phyloP scores from a whole-genome alignment of 23 tunicate species.

The Halocynthia roretzi region DNA sequence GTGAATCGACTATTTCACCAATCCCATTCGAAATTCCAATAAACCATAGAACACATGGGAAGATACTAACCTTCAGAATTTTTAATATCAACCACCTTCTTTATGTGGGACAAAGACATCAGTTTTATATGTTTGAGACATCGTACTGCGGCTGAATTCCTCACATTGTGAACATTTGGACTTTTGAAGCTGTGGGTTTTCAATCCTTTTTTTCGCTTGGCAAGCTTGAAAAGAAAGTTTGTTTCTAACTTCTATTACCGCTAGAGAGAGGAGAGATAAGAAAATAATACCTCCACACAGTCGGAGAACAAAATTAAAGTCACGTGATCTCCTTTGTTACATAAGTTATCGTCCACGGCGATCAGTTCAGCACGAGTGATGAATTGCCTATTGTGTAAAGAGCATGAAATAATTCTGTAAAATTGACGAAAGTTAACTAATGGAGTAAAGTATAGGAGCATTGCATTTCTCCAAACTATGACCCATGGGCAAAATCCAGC shows the following conservation, averaged over 20 bases:
- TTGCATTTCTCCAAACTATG: background rate
- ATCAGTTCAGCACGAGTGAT: slow-evolving; percentile 68
- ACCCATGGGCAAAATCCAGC: background rate
- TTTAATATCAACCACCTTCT: slow-evolving; percentile 68
- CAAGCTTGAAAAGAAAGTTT: slow-evolving; percentile 32
- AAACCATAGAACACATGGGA: background rate
- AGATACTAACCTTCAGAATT: slow-evolving; percentile 65
- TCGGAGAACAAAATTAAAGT: slow-evolving; percentile 66
- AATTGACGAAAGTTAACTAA: background rate
- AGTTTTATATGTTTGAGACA: slow-evolving; percentile 77
- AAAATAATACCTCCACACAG: slow-evolving; percentile 63
- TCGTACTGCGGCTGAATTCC: slow-evolving; percentile 15
- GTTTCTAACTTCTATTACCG: background rate
- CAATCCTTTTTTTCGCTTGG: slow-evolving; percentile 52
- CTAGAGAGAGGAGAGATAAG: too few relatives aligned
- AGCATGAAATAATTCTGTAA: background rate
- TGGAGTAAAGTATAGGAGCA: background rate
- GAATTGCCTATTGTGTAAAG: slow-evolving; percentile 48
- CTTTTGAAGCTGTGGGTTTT: slow-evolving; percentile 53
- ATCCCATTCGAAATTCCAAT: background rate
- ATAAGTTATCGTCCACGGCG: slow-evolving; percentile 66
- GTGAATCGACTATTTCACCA: background rate
- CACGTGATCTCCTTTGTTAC: slow-evolving; percentile 70
- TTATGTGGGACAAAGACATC: slow-evolving; percentile 80
- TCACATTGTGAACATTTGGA: slow-evolving; percentile 65